These are phyloP conservation scores for Caenorhabditis sp. DNA, from an alignment of 2,888 invertebrate genomes.

Conservation along the genomic window DNA sequence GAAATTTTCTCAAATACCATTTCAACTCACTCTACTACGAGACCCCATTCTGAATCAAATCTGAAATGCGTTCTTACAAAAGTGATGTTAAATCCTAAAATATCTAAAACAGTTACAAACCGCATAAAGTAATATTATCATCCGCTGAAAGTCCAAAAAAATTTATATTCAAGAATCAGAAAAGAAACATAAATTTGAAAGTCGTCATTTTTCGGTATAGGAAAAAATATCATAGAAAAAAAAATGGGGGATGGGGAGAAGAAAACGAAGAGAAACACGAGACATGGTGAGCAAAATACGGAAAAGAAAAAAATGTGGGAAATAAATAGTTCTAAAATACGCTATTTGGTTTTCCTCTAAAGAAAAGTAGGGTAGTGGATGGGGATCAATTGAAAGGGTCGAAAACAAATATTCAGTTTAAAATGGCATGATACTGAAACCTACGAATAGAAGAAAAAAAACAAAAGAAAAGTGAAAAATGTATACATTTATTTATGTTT, in stretches of 20 bases:
- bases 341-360: constrained; percentile 2
- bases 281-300: constrained; percentile 6
- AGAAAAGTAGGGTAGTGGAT: not conserved
- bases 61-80: no score
- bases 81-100: no score
- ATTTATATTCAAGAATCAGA: not conserved
- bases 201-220: constrained; percentile 8
- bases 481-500: constrained; percentile 1
- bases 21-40: no score
- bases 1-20: no score
- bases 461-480: not conserved
- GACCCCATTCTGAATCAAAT: no score
- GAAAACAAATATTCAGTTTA: not conserved
- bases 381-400: not conserved
- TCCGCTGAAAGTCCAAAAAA: not conserved
- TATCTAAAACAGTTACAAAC: no score
- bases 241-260: not conserved
- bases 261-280: not conserved
- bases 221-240: constrained; percentile 4
- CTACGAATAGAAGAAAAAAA: not conserved
- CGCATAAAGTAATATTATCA: no score
- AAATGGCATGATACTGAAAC: not conserved
- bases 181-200: not conserved
- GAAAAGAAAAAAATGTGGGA: not conserved
- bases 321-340: constrained; percentile 6